Evolutionary conservation across 92 coral and sea anemone genomes (phyloP), one percentile per base, ranked within the genome.

Genomic region (Palythoa caribaeorum): DNA sequence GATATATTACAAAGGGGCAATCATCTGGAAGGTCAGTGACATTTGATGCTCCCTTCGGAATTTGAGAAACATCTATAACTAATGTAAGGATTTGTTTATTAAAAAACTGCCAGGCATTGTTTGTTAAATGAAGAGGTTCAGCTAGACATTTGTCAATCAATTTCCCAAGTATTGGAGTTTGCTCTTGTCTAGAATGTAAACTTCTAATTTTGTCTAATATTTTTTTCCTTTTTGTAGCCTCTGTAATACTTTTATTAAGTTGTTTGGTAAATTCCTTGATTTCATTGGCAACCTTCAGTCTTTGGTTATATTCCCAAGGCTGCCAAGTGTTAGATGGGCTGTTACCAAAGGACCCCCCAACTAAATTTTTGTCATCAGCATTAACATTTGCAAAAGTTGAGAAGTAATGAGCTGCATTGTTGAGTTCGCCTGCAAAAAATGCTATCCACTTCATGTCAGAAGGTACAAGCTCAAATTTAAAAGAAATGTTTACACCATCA

Each of bases 381-480:
- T 71, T 71, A 38, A 38, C 76, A 71, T 39, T 93, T 51, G 80
- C 94, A 91, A 93, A 93, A 14, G 92, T 35, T 28, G 94, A 88
- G 54, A 91, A 91, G 63, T 93, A 91, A 74, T 69, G 72, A 39
- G 92, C 92, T 71, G 51, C 39, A 87, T 90, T 93, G 4, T 84
- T 54, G 44, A 93, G 79, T 57, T 93, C 94, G 14, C 92, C 94
- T 83, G 84, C 48, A 80, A 91, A 89, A 36, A 89, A 66, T 17
- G 96, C 86, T 55, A 88, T 87, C 95, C 92, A 89, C 75, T 93
- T 93, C 94, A 93, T 93, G 54, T 93, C 94, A 12, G 89, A 47
- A 10, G 94, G 96, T 14, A 91, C 81, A 48, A 89, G 65, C 48
- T 83, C 93, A 87, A 93, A 93, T 20, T 89, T 78, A 53, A 93